A percentile compares a stretch with the other conserved stretches of the same genome.
Evolutionary conservation across 2,888 invertebrate genomes (phyloP).

Genomic region (Eristalis pertinax): DNA sequence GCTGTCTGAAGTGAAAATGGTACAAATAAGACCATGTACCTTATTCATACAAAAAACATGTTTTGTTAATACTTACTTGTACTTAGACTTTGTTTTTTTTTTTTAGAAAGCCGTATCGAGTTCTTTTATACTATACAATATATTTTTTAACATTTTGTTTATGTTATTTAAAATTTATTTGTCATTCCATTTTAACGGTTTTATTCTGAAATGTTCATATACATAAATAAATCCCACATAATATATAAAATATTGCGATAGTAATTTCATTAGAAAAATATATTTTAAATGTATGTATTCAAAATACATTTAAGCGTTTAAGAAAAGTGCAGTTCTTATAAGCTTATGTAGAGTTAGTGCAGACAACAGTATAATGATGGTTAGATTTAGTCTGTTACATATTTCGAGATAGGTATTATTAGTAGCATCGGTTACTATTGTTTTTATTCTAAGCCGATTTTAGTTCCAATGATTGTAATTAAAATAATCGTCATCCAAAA

Average conservation of each 20-base stretch:
- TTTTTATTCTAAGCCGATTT: too few relatives aligned
- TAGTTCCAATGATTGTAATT: too few relatives aligned
- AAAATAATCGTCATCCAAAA: too few relatives aligned
- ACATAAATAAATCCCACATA: neutral
- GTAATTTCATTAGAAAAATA: neutral
- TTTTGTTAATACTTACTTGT: conserved; percentile 64
- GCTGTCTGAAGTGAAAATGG: conserved; percentile 99
- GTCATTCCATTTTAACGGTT: conserved; percentile 23
- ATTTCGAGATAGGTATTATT: too few relatives aligned
- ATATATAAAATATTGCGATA: neutral
- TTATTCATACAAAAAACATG: conserved; percentile 68
- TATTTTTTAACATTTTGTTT: conserved; percentile 12
- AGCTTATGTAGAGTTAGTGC: neutral
- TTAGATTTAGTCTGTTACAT: too few relatives aligned
- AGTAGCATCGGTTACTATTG: too few relatives aligned
- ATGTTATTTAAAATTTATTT: conserved; percentile 37
- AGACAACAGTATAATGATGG: too few relatives aligned
- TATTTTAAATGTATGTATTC: neutral
- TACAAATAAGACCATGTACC: conserved; percentile 83
- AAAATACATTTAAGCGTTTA: neutral
- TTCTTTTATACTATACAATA: conserved; percentile 20
- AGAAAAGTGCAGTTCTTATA: neutral
- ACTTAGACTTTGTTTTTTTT: conserved; percentile 60
- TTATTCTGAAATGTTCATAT: neutral
- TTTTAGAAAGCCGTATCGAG: conserved; percentile 53